Conservation (phyloP, 2,888 invertebrate genomes). For the Hyposoter dolosus region DNA sequence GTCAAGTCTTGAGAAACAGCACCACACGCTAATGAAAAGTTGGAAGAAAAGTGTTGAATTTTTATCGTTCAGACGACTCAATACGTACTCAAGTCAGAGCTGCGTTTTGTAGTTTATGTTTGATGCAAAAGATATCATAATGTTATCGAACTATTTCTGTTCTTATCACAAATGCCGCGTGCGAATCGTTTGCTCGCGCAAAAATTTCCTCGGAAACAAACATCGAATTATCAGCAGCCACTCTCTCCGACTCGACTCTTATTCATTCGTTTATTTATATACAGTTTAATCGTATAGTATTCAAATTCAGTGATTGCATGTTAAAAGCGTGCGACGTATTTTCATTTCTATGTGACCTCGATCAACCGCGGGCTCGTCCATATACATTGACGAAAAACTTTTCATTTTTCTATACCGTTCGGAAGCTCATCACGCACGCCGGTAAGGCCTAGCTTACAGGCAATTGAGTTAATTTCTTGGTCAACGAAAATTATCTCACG, state of each 20-base stretch:
- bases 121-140: background rate
- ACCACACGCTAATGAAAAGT: background rate
- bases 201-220: background rate
- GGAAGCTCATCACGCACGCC: background rate
- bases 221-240: background rate
- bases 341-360: background rate
- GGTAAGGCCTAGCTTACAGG: background rate
- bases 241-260: background rate
- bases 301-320: background rate
- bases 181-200: background rate
- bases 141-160: background rate
- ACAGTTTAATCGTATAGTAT: background rate
- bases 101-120: background rate
- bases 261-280: background rate
- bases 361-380: background rate
- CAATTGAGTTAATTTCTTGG: background rate
- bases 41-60: no score
- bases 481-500: conserved; percentile 3
- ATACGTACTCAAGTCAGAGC: no score
- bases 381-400: background rate
- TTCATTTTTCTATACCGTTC: background rate
- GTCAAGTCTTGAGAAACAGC: background rate
- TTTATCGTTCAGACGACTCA: no score
- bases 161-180: background rate
- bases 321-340: no score